A percentile compares a stretch with the other conserved stretches of the same genome.
Evolutionary conservation across 2,113 vertebrate genomes (phyloP).

Genomic region (Larimichthys polyactis): DNA sequence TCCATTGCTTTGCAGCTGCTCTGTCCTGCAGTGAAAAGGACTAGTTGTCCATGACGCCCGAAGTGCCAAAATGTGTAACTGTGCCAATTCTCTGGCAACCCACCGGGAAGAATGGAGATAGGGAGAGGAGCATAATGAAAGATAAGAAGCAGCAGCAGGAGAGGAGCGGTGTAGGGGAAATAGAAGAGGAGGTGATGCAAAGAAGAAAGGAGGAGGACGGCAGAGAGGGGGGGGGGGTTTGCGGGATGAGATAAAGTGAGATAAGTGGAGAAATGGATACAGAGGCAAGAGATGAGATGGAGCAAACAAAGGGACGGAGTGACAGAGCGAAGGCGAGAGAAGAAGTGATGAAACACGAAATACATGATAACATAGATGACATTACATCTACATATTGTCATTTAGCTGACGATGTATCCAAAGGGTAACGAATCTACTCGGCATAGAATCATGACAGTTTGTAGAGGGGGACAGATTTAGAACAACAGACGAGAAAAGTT

Average conservation of each 20-base stretch:
- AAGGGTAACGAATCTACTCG: too few species aligned
- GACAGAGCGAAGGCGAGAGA: background rate
- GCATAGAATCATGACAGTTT: too few species aligned
- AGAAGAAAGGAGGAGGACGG: conserved; percentile 7
- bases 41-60: conserved; percentile 33
- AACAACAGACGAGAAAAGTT: too few species aligned
- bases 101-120: conserved; percentile 30
- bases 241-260: conserved; percentile 38
- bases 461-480: too few species aligned
- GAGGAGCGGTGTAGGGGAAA: conserved; percentile 25
- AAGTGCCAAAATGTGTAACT: conserved; percentile 41
- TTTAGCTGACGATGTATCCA: too few species aligned
- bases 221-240: background rate
- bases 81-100: conserved; percentile 44
- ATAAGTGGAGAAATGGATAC: conserved; percentile 43
- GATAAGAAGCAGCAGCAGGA: conserved; percentile 43
- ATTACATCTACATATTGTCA: too few species aligned
- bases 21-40: conserved; percentile 57
- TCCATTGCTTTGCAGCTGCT: conserved; percentile 57
- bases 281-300: conserved; percentile 29
- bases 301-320: conserved; percentile 13
- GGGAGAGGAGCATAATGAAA: conserved; percentile 27
- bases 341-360: background rate
- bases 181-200: conserved; percentile 28
- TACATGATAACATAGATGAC: background rate